Percentiles rank a stretch among this genome's conserved stretches.
phyloP scores from a whole-genome alignment of 1,140 invertebrate genomes.

The Bombus pyrosoma region DNA sequence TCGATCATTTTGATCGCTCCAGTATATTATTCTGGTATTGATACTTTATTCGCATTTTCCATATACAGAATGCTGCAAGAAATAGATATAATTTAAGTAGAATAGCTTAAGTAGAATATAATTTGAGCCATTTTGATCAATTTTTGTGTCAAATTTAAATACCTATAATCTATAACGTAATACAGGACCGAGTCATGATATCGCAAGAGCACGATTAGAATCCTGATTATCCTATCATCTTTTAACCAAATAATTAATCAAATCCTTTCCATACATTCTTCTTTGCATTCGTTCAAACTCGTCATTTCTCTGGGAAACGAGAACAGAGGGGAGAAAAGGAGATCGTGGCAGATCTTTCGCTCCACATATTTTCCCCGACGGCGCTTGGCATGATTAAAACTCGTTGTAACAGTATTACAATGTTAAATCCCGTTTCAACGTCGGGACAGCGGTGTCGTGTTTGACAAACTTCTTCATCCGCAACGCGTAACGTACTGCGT shows the following conservation, averaged over 20 bases:
- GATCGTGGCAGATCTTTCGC: not conserved
- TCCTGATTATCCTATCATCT: not conserved
- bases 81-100: too few relatives aligned
- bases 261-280: not conserved
- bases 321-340: not conserved
- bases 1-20: too few relatives aligned
- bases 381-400: conserved; percentile 27
- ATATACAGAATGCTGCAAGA: too few relatives aligned
- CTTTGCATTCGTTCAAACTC: not conserved
- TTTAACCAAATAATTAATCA: not conserved
- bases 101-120: too few relatives aligned
- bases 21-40: too few relatives aligned
- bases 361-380: not conserved
- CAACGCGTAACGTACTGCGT: conserved; percentile 6
- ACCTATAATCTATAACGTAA: not conserved
- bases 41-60: too few relatives aligned
- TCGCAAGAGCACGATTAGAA: not conserved
- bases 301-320: not conserved
- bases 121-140: not conserved
- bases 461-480: conserved; percentile 32
- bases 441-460: not conserved
- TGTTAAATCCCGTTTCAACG: conserved; percentile 9
- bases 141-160: not conserved
- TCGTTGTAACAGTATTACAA: not conserved
- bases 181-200: not conserved